Evolutionary conservation across 2,888 invertebrate genomes (phyloP).

Genomic region (Platynereis dumerilii): DNA sequence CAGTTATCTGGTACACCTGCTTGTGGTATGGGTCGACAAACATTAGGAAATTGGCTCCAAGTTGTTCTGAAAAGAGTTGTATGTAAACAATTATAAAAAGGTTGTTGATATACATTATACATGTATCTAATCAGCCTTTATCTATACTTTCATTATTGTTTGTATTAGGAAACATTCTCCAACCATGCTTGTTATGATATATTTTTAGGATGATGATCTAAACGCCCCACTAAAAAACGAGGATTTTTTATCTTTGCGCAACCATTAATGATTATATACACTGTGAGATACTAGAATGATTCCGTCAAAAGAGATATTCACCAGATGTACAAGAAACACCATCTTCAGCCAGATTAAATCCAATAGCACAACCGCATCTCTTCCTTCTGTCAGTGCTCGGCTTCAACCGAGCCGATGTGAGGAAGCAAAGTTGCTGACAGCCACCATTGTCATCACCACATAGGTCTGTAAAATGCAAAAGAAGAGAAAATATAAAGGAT

Average conservation of each 20-base stretch:
- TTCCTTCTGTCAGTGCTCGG: background rate
- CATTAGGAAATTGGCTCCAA: constrained; percentile 25
- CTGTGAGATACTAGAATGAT: no score
- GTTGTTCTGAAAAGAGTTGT: constrained; percentile 11
- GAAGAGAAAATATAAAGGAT: no score
- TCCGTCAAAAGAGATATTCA: no score
- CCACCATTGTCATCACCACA: constrained; percentile 24
- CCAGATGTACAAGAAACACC: constrained; percentile 20
- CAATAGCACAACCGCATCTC: constrained; percentile 27
- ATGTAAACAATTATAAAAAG: background rate
- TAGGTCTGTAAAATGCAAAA: constrained; percentile 8
- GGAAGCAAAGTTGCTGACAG: constrained; percentile 28
- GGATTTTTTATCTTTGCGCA: no score
- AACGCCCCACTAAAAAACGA: no score
- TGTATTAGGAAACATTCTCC: background rate
- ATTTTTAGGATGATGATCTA: no score
- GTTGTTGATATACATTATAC: background rate
- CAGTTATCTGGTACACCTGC: constrained; percentile 20
- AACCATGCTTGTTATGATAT: no score
- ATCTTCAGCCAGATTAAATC: constrained; percentile 16
- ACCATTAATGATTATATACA: no score
- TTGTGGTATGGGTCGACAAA: constrained; percentile 30
- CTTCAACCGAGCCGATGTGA: background rate
- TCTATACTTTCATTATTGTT: background rate
- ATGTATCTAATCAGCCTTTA: background rate